phyloP scores from a whole-genome alignment of 2,113 vertebrate genomes.

The Entomyzon cyanotis region DNA sequence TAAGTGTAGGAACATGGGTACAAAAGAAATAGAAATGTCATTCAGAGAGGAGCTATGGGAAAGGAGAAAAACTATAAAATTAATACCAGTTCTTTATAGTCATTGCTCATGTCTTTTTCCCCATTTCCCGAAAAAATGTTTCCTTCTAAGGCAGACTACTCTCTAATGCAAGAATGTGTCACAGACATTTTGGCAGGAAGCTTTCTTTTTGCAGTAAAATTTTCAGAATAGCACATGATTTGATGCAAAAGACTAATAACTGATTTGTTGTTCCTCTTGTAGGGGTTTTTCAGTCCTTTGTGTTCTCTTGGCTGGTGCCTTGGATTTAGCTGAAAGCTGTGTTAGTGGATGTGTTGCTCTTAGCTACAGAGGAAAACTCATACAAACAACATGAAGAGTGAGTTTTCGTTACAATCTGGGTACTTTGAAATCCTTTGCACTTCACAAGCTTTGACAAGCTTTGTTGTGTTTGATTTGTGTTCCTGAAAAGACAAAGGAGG shows the following conservation, averaged over 20 bases:
- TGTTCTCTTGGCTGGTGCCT: neutral
- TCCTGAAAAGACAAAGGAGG: neutral
- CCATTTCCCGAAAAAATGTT: neutral
- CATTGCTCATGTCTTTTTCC: neutral
- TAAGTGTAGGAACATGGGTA: neutral
- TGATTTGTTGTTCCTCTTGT: neutral
- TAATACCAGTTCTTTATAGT: neutral
- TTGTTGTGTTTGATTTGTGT: neutral
- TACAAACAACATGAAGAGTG: neutral
- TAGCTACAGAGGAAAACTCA: neutral
- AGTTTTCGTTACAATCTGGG: neutral
- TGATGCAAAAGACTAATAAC: neutral
- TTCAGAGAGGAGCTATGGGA: neutral
- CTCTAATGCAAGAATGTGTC: neutral
- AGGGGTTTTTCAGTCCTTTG: neutral
- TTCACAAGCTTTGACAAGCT: neutral
- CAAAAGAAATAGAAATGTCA: neutral
- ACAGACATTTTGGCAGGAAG: neutral
- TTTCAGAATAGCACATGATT: neutral
- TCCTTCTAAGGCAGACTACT: neutral
- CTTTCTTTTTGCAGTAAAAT: neutral
- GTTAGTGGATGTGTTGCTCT: neutral
- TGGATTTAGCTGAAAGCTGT: neutral
- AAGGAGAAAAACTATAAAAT: neutral
- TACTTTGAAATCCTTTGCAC: neutral